phyloP scores from a whole-genome alignment of 2,888 invertebrate genomes.

The Onthophagus sagittarius region DNA sequence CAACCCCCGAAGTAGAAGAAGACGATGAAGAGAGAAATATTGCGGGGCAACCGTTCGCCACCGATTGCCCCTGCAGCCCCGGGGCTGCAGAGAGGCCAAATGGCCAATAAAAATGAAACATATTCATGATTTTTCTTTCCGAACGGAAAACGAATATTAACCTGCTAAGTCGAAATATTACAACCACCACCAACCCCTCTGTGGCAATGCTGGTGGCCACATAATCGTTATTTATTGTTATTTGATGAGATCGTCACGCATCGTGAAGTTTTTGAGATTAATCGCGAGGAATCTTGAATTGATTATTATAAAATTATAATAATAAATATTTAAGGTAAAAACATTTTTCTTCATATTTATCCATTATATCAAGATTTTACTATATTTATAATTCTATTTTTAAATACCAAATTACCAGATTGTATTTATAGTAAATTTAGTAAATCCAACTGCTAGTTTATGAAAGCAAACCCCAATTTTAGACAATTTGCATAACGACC shows the following conservation, averaged over 20 bases:
- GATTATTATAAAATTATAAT: too few relatives aligned
- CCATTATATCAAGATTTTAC: too few relatives aligned
- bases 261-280: slow-evolving; percentile 15
- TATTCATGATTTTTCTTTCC: slow-evolving; percentile 49
- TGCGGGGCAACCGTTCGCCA: slow-evolving; percentile 34
- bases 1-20: background rate
- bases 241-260: slow-evolving; percentile 18
- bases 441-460: background rate
- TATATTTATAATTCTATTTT: too few relatives aligned
- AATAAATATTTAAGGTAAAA: background rate
- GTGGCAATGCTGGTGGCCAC: slow-evolving; percentile 14
- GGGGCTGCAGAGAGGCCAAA: slow-evolving; percentile 44
- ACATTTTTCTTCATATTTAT: too few relatives aligned
- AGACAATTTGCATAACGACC: background rate
- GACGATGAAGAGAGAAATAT: slow-evolving; percentile 33
- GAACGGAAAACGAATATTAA: slow-evolving; percentile 46
- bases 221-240: slow-evolving; percentile 23
- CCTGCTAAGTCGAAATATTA: slow-evolving; percentile 26
- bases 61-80: slow-evolving; percentile 28
- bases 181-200: slow-evolving; percentile 13
- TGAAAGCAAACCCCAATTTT: too few relatives aligned
- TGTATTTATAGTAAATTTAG: background rate
- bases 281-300: slow-evolving; percentile 8
- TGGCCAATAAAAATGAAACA: slow-evolving; percentile 52
- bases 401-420: too few relatives aligned